A percentile compares a stretch with the other conserved stretches of the same genome.
phyloP scores from a whole-genome alignment of 1,140 invertebrate species.

The Drosophila orena region DNA sequence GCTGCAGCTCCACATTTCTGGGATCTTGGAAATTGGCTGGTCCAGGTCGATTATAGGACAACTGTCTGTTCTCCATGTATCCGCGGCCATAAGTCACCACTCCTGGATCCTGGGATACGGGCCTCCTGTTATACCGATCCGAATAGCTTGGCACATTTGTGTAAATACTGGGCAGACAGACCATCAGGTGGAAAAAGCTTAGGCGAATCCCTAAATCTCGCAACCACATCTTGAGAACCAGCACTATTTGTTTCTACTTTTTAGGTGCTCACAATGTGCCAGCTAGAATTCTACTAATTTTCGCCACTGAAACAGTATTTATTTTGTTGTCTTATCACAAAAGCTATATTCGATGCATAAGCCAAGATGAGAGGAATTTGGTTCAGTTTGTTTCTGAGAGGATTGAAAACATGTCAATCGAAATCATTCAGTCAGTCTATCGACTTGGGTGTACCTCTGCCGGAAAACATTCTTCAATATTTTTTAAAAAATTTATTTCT shows the following conservation, averaged over 20 bases:
- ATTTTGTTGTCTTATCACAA: slow-evolving; percentile 59
- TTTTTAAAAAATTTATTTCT: too few relatives aligned
- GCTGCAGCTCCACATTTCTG: slow-evolving; percentile 1
- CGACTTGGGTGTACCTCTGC: slow-evolving; percentile 1
- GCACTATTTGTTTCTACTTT: not conserved
- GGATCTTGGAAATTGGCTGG: slow-evolving; percentile 16
- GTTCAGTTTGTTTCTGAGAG: slow-evolving; percentile 1
- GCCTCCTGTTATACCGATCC: slow-evolving; percentile 46
- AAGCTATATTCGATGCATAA: slow-evolving; percentile 18
- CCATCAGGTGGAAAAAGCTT: slow-evolving; percentile 17
- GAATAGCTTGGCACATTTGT: slow-evolving; percentile 25
- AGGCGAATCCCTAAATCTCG: slow-evolving; percentile 12
- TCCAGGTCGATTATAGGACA: slow-evolving; percentile 34
- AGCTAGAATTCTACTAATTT: slow-evolving; percentile 61
- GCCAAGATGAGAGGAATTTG: slow-evolving; percentile 15
- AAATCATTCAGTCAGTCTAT: not conserved
- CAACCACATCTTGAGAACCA: slow-evolving; percentile 21
- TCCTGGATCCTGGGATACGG: slow-evolving; percentile 5
- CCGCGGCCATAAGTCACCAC: slow-evolving; percentile 1
- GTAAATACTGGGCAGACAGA: slow-evolving; percentile 12
- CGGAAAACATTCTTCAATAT: too few relatives aligned
- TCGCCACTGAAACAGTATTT: not conserved
- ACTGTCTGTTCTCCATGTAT: slow-evolving; percentile 25
- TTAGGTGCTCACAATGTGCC: slow-evolving; percentile 42
- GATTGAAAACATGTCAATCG: not conserved